phyloP scores from a whole-genome alignment of 2,888 invertebrate species.

The Zelleria hepariella region DNA sequence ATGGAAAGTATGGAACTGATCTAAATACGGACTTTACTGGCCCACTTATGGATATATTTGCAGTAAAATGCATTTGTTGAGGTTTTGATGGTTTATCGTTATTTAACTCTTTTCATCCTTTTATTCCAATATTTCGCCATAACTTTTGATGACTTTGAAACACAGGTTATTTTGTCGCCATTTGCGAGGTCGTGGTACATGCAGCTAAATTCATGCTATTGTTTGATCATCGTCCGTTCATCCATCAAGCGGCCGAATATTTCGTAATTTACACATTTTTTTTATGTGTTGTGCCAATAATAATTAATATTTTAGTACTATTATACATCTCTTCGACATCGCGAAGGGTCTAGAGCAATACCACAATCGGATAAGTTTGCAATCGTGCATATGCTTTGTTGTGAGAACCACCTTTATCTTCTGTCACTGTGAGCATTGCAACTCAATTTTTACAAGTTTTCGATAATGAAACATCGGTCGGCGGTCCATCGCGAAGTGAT shows the following conservation, averaged over 20 bases:
- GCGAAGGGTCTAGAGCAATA: conserved; percentile 32
- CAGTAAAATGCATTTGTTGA: no score
- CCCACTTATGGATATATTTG: no score
- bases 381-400: conserved; percentile 71
- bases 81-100: no score
- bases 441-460: conserved; percentile 42
- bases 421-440: conserved; percentile 63
- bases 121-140: no score
- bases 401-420: conserved; percentile 71
- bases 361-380: conserved; percentile 44
- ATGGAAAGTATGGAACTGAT: background rate
- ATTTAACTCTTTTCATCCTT: no score
- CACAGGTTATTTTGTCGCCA: conserved; percentile 24
- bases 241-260: conserved; percentile 63
- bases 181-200: conserved; percentile 38
- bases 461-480: conserved; percentile 63
- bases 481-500: conserved; percentile 37
- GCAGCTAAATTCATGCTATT: conserved; percentile 33
- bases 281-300: conserved; percentile 52
- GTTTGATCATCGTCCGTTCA: conserved; percentile 56
- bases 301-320: conserved; percentile 36
- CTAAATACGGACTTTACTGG: no score
- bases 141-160: background rate
- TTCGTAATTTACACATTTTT: conserved; percentile 46
- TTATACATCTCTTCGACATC: conserved; percentile 28